Evolutionary conservation across 2,888 invertebrate genomes (phyloP), one percentile per base, ranked within the genome.

Genomic region (Malacosoma neustria): DNA sequence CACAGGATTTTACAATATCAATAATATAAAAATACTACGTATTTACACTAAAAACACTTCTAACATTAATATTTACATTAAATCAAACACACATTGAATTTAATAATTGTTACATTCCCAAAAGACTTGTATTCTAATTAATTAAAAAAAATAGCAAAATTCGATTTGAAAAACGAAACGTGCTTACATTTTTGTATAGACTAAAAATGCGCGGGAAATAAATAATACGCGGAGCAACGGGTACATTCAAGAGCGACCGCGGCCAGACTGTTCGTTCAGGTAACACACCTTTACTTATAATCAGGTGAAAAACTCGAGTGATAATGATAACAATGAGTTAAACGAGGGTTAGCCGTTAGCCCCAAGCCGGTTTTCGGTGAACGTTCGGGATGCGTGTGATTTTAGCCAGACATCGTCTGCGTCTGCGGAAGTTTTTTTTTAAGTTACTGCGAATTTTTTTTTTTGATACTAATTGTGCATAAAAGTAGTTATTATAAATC

Each of bases 1-100:
- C 84, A 84, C 84, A 84, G 84, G 77, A 80, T 82, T 80, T 74
- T 72, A 71, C 49, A 49, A 49, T 46, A 34, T 37, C 39, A 45
- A 58, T 57, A 55, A 48, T 45, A 41, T 42, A 46, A 44, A 53
- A 52, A 53, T 47, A 61, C 41, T 54, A 52, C 61, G 45, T 47
- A 30, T 22, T 22, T 6, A 22, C 7, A 15, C 5, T 7, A 22
- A 22, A 15, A 51, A 46, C 58, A 67, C 62, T 57, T 49, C 50
- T 38, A 36, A 49, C 45, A 45, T 33, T 29, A 13, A 49, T 51
- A 50, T 56, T 38, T 61, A 63, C 61, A 63, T 57, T 47, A 41
- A 43, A 42, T 61, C 57, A 22, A 22, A 22, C 9, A 22, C 9
- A 7, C 59, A 48, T 64, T 71, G 74, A 76, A 72, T 59, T 53